These are phyloP conservation scores for Pristiophorus japonicus DNA, from an alignment of 2,113 vertebrate genomes.

Conservation along the genomic window DNA sequence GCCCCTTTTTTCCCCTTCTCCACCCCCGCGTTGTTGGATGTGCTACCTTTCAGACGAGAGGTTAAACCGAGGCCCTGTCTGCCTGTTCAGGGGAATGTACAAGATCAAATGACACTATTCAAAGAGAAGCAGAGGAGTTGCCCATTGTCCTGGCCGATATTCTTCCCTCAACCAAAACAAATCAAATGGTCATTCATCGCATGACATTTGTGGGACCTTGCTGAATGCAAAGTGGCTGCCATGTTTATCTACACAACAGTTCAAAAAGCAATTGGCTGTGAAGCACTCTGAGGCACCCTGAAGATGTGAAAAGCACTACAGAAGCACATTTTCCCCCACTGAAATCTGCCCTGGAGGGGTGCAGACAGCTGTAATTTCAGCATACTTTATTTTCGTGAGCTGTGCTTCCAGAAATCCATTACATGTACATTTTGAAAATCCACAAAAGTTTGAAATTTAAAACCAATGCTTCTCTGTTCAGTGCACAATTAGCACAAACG, in stretches of 20 bases:
- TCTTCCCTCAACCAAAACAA: slow-evolving; percentile 21
- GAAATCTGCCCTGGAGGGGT: not conserved
- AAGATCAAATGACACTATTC: not conserved
- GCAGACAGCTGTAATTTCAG: not conserved
- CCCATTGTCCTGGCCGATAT: not conserved
- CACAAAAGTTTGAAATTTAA: not conserved
- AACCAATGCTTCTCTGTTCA: not conserved
- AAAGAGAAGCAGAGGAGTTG: not conserved
- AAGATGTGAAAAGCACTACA: not conserved
- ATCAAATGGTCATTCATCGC: not conserved
- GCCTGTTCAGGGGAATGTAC: not conserved
- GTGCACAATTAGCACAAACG: not conserved
- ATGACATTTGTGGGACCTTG: not conserved
- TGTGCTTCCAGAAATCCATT: not conserved
- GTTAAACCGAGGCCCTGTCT: not conserved
- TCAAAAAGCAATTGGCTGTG: slow-evolving; percentile 4
- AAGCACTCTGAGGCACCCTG: not conserved
- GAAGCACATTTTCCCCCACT: too few species aligned
- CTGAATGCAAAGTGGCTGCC: too few species aligned
- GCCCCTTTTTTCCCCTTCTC: not conserved
- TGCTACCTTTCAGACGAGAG: not conserved
- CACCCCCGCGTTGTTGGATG: not conserved
- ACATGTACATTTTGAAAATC: not conserved
- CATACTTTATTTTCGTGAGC: not conserved
- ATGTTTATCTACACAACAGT: not conserved